Evolutionary conservation across 2,888 invertebrate genomes (phyloP), one percentile per base, ranked within the genome.

Genomic region (Platycheirus rosarum): DNA sequence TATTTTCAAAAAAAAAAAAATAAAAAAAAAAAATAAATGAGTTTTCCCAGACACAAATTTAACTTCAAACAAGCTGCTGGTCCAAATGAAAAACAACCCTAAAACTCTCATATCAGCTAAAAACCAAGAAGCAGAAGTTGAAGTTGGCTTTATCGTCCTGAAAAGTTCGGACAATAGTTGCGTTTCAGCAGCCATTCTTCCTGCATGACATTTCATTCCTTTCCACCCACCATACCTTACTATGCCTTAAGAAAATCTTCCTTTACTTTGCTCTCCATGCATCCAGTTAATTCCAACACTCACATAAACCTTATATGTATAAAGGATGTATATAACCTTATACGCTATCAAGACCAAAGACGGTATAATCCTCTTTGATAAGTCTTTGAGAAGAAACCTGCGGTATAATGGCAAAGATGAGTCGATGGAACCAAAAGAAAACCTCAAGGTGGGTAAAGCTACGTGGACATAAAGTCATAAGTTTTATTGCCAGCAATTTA

Each of bases 401-500:
- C 16, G 60, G 42, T 60, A 16, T 2, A 37, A 32, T 23, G 42
- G 49, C 37, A 55, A 63, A 48, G 73, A 63, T 69, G 78, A 74
- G 57, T 62, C 8, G 42, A 44, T 18, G 46, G 32, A 18, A 44
- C 42, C 60, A 60, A n/a, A 42, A 44, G 42, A 37, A 46, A 66
- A 77, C 77, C 82, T 76, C 77, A 82, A 82, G 82, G 82, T 82
- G 77, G 82, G 71, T 26, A 40, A 57, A 55, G 65, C 84, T 73
- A 78, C 84, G 73, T 84, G 84, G 78, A 84, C 84, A 84, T 78
- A 84, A 84, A 84, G 84, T 84, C 84, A 84, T 84, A 84, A 84
- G 84, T 84, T 78, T 84, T 84, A 84, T 84, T 84, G 84, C 78
- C 51, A 60, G 78, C 74, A 84, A 78, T 84, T 84, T 84, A 84